A percentile compares a stretch with the other conserved stretches of the same genome.
Conservation (phyloP, 1,140 invertebrate species). For the Plutomurus gul region DNA sequence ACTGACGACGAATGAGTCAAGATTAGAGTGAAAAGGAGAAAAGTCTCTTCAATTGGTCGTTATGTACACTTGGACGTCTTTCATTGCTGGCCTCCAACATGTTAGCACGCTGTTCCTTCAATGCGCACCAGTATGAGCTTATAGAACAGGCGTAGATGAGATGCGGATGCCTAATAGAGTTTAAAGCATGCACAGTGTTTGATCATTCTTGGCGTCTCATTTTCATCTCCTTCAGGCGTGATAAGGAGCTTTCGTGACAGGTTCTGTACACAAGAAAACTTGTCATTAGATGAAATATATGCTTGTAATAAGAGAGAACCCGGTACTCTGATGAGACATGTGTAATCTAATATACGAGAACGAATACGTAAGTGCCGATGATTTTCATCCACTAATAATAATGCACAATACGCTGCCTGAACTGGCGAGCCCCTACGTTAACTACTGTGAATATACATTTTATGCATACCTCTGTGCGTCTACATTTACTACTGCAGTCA, state of each 20-base stretch:
- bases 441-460: neutral
- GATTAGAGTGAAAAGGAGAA: slow-evolving; percentile 3
- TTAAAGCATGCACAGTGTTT: neutral
- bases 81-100: too few species aligned
- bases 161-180: neutral
- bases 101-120: too few species aligned
- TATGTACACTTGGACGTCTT: too few species aligned
- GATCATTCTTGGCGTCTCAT: slow-evolving; percentile 9
- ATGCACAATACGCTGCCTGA: too few species aligned
- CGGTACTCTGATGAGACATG: slow-evolving; percentile 13
- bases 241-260: slow-evolving; percentile 33
- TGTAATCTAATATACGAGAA: slow-evolving; percentile 12
- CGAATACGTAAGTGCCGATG: slow-evolving; percentile 3
- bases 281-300: slow-evolving; percentile 34
- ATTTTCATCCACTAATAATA: neutral
- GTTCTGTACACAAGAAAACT: slow-evolving; percentile 34
- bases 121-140: too few species aligned
- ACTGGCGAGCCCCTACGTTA: too few species aligned
- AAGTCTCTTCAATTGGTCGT: neutral
- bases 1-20: neutral
- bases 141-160: too few species aligned
- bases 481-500: too few species aligned
- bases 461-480: too few species aligned
- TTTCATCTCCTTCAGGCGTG: slow-evolving; percentile 21
- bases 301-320: slow-evolving; percentile 18